These are phyloP conservation scores for Brenthis hecate DNA, from an alignment of 2,888 invertebrate genomes.

Conservation along the genomic window DNA sequence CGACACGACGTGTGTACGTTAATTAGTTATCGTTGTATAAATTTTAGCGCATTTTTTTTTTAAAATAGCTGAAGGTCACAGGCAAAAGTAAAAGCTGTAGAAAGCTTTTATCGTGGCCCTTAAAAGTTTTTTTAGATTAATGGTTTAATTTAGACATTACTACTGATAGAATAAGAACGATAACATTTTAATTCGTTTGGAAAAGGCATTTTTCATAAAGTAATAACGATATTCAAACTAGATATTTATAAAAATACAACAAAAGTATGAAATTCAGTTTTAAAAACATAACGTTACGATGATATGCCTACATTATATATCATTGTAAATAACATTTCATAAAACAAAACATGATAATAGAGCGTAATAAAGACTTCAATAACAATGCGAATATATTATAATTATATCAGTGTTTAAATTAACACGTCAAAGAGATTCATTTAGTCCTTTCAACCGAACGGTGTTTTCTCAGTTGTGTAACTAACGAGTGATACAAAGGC, in stretches of 20 bases:
- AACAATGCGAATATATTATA: constrained; percentile 1
- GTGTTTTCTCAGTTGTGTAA: constrained; percentile 10
- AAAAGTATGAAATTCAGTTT: neutral
- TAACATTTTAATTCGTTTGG: too few relatives aligned
- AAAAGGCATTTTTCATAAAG: too few relatives aligned
- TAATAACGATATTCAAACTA: too few relatives aligned
- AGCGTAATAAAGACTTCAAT: neutral
- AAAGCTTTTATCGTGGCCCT: constrained; percentile 1
- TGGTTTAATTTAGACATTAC: neutral
- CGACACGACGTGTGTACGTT: constrained; percentile 37
- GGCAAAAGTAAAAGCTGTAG: constrained; percentile 17
- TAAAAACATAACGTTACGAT: neutral
- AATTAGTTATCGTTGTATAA: constrained; percentile 16
- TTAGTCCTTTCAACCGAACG: neutral
- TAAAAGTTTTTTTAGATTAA: neutral
- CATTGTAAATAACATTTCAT: neutral
- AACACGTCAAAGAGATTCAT: constrained; percentile 4
- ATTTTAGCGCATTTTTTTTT: constrained; percentile 18
- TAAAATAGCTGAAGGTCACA: constrained; percentile 15
- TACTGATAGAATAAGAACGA: too few relatives aligned
- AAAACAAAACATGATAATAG: constrained; percentile 13
- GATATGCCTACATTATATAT: neutral
- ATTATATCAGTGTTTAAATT: constrained; percentile 2
- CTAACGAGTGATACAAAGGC: constrained; percentile 3
- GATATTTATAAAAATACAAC: too few relatives aligned